Conservation (phyloP, 37 sponge, comb jelly and placozoan species). For the Chondrosia reniformis region DNA sequence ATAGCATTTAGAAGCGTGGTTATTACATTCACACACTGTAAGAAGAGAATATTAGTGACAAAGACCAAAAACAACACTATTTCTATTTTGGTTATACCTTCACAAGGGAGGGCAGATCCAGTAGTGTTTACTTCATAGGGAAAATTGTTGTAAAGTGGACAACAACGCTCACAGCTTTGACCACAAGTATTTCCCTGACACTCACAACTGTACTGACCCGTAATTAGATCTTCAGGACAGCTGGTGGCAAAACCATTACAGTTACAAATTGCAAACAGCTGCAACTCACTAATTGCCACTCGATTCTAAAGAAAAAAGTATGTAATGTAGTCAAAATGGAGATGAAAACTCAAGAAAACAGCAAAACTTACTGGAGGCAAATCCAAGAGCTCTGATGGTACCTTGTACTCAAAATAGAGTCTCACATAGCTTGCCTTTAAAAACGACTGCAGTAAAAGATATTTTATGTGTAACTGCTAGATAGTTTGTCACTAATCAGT, state of each 20-base stretch:
- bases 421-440: neutral
- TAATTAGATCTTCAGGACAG: neutral
- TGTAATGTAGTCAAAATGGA: neutral
- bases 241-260: conserved; percentile 1
- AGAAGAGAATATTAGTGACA: neutral
- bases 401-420: neutral
- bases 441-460: neutral
- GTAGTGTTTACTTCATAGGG: neutral
- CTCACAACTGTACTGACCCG: neutral
- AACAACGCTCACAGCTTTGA: neutral
- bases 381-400: neutral
- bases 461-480: neutral
- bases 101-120: neutral
- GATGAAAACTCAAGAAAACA: neutral
- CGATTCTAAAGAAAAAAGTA: neutral
- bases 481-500: too few relatives aligned
- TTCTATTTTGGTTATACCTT: neutral
- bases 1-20: neutral
- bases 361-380: neutral
- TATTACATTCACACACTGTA: conserved; percentile 4
- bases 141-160: neutral
- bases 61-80: neutral
- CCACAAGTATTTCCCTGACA: conserved; percentile 10
- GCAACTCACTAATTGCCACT: neutral
- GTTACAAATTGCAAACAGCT: neutral